Evolutionary conservation across 2,888 invertebrate species (phyloP), one percentile per base, ranked within the genome.

Genomic region (Lucinisca nassula): DNA sequence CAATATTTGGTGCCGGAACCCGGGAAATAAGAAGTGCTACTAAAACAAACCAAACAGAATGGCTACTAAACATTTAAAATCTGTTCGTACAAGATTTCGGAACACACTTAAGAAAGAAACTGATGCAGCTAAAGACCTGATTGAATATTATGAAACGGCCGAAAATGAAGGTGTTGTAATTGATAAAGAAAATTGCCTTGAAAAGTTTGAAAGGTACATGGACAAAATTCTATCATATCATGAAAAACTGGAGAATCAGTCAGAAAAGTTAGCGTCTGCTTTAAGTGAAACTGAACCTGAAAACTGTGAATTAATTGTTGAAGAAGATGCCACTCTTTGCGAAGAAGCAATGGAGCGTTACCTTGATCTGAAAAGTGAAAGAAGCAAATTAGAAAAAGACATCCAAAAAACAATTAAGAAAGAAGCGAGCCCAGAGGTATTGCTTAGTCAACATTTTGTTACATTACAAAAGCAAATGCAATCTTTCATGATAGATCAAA

Each of bases 401-500:
- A 17, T n/a, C n/a, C n/a, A n/a, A n/a, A n/a, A n/a, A n/a, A n/a
- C n/a, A n/a, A n/a, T 14, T 49, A 49, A 49, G 17, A 14, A 17
- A 17, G 51, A 49, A 49, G 51, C 51, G 14, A 49, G 51, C 17
- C 14, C 14, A 14, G 51, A 17, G 51, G 17, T 49, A 17, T 14
- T 14, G 14, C 17, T 14, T 17, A 14, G 17, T 49, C 14, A 49
- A 49, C 51, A 49, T 21, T 12, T 73, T 0, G 45, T 72, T 0
- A 21, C 74, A 24, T 35, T 83, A 24, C 78, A 73, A 6, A 37
- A 45, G n/a, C 21, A 40, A 27, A 72, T 83, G 49, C 78, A 83
- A 78, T 30, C 61, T 0, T 51, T 83, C 0, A 10, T 83, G 49
- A 1, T 45, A n/a, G 0, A 14, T 0, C 82, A 49, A 76, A 40